Conservation (phyloP, 2,888 invertebrate species). For the Drymonia ruficornis region DNA sequence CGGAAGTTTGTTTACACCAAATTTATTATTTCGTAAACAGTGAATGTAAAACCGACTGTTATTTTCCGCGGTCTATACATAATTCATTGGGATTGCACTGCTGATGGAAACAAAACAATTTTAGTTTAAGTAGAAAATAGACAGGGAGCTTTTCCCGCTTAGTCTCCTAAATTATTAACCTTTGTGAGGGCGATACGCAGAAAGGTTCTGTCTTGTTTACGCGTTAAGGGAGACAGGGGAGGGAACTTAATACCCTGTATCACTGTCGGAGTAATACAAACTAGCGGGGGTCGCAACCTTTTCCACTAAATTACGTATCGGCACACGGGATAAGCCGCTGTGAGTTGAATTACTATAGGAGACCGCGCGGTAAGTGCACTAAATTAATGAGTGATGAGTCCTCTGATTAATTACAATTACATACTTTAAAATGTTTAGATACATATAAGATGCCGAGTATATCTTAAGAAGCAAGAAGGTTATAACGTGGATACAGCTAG, state of each 20-base stretch:
- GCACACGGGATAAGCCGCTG: conserved; percentile 77
- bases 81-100: conserved; percentile 58
- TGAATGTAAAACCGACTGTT: conserved; percentile 41
- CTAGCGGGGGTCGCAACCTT: conserved; percentile 81
- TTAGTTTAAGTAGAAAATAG: conserved; percentile 74
- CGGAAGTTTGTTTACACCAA: conserved; percentile 19
- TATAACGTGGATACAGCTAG: not conserved
- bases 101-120: conserved; percentile 71
- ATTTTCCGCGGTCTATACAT: conserved; percentile 46
- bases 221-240: conserved; percentile 80
- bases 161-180: conserved; percentile 83
- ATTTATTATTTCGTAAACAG: conserved; percentile 39
- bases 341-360: conserved; percentile 75
- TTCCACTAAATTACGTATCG: conserved; percentile 84
- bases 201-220: conserved; percentile 83
- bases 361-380: conserved; percentile 62
- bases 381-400: conserved; percentile 36
- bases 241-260: conserved; percentile 84
- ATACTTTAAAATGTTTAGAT: not conserved
- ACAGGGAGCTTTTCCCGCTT: conserved; percentile 67
- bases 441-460: no score
- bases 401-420: not conserved
- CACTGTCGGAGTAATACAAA: conserved; percentile 82
- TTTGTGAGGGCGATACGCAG: conserved; percentile 77
- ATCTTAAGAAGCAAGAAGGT: no score